Percentiles rank a stretch among this genome's conserved stretches.
Conservation (phyloP, 2,888 invertebrate species). For the Kuschelorhynchus macadamiae region DNA sequence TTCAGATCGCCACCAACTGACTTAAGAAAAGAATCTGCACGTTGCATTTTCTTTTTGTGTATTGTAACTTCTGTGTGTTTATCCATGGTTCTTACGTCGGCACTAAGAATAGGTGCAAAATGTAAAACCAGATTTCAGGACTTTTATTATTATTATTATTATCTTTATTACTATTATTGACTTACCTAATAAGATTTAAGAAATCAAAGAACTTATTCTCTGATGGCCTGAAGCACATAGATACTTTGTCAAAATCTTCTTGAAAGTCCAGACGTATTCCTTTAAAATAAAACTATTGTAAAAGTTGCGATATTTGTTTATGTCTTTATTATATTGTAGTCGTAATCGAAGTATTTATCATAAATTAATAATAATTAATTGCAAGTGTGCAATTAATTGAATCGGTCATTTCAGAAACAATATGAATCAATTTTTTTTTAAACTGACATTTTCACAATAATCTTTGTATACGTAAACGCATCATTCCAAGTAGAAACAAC, state of each 20-base stretch:
- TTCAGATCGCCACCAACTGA: slow-evolving; percentile 10
- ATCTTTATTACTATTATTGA: too few species aligned
- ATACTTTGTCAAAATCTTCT: slow-evolving; percentile 54
- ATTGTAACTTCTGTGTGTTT: slow-evolving; percentile 29
- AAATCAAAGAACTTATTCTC: slow-evolving; percentile 59
- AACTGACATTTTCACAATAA: too few species aligned
- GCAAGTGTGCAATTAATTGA: too few species aligned
- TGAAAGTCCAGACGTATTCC: slow-evolving; percentile 30
- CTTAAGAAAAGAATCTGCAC: slow-evolving; percentile 12
- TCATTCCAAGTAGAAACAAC: too few species aligned
- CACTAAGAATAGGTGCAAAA: slow-evolving; percentile 19
- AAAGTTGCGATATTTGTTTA: too few species aligned
- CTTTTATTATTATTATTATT: background rate
- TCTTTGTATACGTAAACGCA: too few species aligned
- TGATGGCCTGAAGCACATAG: slow-evolving; percentile 57
- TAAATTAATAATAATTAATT: too few species aligned
- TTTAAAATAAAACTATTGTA: slow-evolving; percentile 10
- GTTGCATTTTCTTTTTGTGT: slow-evolving; percentile 7
- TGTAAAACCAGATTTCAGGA: background rate
- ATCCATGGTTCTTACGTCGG: slow-evolving; percentile 44
- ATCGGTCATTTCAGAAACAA: too few species aligned
- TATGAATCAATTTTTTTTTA: too few species aligned
- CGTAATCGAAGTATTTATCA: too few species aligned
- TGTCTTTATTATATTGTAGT: too few species aligned
- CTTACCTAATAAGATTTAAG: slow-evolving; percentile 48